Conservation (phyloP, 2,113 vertebrate species). For the Antechinus stuartii region DNA sequence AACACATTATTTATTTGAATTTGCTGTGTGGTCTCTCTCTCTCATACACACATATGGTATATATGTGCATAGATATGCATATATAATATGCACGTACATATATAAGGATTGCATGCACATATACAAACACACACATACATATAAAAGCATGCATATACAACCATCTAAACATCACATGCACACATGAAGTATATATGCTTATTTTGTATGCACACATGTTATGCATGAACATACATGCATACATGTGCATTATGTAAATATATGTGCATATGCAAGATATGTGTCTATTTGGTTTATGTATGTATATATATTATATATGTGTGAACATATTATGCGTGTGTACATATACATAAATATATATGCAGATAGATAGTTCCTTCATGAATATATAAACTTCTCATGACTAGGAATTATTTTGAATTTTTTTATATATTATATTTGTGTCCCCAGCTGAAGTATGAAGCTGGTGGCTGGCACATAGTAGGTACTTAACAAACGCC, state of each 20-base stretch:
- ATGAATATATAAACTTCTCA: background rate
- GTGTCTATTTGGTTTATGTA: background rate
- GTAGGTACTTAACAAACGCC: background rate
- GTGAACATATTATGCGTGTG: too few species aligned
- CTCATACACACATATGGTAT: too few species aligned
- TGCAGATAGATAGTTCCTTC: background rate
- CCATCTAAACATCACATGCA: too few species aligned
- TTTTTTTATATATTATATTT: background rate
- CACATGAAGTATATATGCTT: too few species aligned
- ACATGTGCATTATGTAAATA: too few species aligned
- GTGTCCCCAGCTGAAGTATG: background rate
- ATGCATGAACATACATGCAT: too few species aligned
- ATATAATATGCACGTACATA: too few species aligned
- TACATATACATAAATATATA: background rate
- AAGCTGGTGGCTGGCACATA: background rate
- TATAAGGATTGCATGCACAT: too few species aligned
- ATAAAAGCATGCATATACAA: too few species aligned
- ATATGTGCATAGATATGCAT: too few species aligned
- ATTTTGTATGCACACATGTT: too few species aligned
- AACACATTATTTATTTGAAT: background rate
- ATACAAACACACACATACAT: too few species aligned
- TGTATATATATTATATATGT: background rate
- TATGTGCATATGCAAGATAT: background rate
- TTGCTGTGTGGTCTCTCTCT: background rate
- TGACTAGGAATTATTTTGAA: background rate